Base-by-base conservation (phyloP, 2,888 invertebrate genomes). In the Gasteruption jaculator region DNA sequence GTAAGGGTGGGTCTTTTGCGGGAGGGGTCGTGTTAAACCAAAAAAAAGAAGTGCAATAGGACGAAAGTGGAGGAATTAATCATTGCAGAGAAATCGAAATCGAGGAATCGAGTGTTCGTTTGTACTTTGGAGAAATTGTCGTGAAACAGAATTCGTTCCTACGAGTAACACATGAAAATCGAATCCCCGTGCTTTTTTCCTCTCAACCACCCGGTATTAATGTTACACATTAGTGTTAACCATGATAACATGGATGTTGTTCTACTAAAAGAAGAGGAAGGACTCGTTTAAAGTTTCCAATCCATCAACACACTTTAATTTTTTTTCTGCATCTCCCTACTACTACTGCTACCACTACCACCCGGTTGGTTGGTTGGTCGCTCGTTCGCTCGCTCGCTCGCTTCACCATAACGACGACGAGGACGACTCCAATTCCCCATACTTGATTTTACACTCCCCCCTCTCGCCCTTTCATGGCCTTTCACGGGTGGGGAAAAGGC, bases 21-120 rank as follows among this genome's bases (percentile, higher is more conserved):
- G 55, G 53, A 55, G 58, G 52, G 49, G 55, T 57, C 59, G 49
- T 21, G 38, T 36, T n/a, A n/a, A n/a, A n/a, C n/a, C n/a, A n/a
- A n/a, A n/a, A n/a, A n/a, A n/a, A n/a, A n/a, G n/a, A n/a, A n/a
- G n/a, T n/a, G n/a, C n/a, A n/a, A n/a, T n/a, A n/a, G n/a, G n/a
- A n/a, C n/a, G n/a, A n/a, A n/a, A n/a, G n/a, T n/a, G n/a, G n/a
- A n/a, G 10, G 7, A 22, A 8, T 12, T 43, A 50, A 45, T 29
- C 20, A 40, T 36, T 36, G 40, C 29, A 19, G 43, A 48, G n/a
- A 78, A 76, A 47, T 81, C 80, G 15, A 78, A 71, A 72, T 91
- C 90, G 43, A 89, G 81, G 50, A 91, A 90, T 25, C 81, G 86
- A 68, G 81, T 81, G 56, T 76, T 73, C 58, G 82, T 81, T 81